Evolutionary conservation across 2,113 vertebrate genomes (phyloP).

Genomic region (Varanus salvator): DNA sequence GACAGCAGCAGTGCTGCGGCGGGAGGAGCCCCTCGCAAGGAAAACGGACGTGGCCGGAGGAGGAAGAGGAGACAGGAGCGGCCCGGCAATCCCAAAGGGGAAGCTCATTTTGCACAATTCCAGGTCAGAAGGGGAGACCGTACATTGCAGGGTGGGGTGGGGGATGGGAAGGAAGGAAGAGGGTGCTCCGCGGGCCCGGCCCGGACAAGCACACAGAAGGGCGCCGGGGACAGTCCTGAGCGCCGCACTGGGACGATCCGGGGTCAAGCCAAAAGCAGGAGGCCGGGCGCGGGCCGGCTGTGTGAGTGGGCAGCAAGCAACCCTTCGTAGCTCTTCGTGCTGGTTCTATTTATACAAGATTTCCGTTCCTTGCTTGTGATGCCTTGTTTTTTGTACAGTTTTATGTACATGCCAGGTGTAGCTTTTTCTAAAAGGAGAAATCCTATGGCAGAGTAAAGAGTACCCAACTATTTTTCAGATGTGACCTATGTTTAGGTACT

Average conservation of each 20-base stretch:
- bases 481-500: conserved; percentile 73
- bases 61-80: conserved; percentile 11
- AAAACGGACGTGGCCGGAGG: neutral
- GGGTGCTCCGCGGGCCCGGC: conserved; percentile 55
- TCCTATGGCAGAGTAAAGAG: conserved; percentile 74
- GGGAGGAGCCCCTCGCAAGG: neutral
- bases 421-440: conserved; percentile 86
- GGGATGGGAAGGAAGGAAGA: neutral
- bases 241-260: conserved; percentile 73
- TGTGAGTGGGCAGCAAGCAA: conserved; percentile 72
- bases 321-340: conserved; percentile 87
- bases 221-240: conserved; percentile 43
- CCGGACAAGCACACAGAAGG: conserved; percentile 71
- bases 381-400: conserved; percentile 98
- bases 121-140: conserved; percentile 73
- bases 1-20: neutral
- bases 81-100: neutral
- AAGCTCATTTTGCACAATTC: conserved; percentile 74
- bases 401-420: conserved; percentile 97
- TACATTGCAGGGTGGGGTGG: conserved; percentile 45
- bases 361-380: conserved; percentile 88
- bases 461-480: conserved; percentile 88
- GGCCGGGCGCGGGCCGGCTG: conserved; percentile 67
- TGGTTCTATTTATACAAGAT: conserved; percentile 91
- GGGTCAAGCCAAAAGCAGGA: conserved; percentile 77